Evolutionary conservation across 2,888 invertebrate species (phyloP), one percentile per base, ranked within the genome.

Genomic region (Athrips mouffetella): DNA sequence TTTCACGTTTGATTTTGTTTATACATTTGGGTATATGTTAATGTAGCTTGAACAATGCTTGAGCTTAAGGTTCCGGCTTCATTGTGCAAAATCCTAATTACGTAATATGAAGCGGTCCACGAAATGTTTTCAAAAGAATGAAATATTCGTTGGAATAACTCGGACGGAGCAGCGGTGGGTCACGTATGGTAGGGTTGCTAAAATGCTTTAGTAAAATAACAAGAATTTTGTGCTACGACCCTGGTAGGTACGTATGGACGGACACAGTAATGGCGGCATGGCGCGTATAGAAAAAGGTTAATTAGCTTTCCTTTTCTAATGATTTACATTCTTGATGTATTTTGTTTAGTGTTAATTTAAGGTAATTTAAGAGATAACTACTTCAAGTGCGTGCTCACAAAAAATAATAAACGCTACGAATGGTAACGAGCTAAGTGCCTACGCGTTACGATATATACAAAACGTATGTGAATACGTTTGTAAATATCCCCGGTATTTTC

Each of bases 131-230:
- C 29, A 18, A 11, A 42, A 25, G 29, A 29, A 29, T 42, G 29
- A 30, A 18, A 42, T 42, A 42, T 42, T 63, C 51, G 48, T 51
- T 57, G 61, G 51, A 59, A 42, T 42, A 61, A 60, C 49, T 59
- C 52, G 51, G 50, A n/a, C n/a, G 52, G 27, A 31, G 44, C 13
- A 44, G 53, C 54, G 54, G 54, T 45, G 57, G 52, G 51, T 49
- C 51, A 48, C 48, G 59, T 52, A 54, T 53, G 58, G 53, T 54
- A 55, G 54, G 56, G 61, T 50, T 60, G 57, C 55, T 60, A 60
- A 66, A 72, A 73, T 67, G 64, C 67, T 71, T 72, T 67, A 73
- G 66, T 59, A 60, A 68, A 73, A 73, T 74, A 69, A 67, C 67
- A 66, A 62, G 63, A 67, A 70, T 69, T 66, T 67, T 57, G 57